phyloP scores from a whole-genome alignment of 2,888 invertebrate species.

The Synanthedon vespiformis region DNA sequence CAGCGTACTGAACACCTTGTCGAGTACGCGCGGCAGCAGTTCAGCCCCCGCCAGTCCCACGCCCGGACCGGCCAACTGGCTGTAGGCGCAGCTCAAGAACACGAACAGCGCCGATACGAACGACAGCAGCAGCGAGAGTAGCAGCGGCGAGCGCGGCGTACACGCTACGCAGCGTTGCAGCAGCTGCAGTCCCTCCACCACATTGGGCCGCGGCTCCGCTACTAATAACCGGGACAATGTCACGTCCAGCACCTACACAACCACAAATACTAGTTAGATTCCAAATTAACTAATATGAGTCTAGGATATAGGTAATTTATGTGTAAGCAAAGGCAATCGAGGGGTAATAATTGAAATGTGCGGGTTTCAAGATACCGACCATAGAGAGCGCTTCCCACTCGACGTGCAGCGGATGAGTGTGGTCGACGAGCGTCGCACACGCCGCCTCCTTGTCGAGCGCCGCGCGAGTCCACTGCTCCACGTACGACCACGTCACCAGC shows the following conservation, averaged over 20 bases:
- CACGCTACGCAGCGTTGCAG: constrained; percentile 83
- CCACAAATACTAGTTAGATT: not conserved
- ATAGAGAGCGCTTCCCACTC: constrained; percentile 87
- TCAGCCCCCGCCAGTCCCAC: constrained; percentile 54
- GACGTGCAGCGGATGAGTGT: constrained; percentile 76
- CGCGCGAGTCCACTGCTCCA: constrained; percentile 84
- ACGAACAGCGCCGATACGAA: constrained; percentile 93
- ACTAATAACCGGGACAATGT: constrained; percentile 83
- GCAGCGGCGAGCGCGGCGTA: constrained; percentile 82
- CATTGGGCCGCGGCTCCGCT: constrained; percentile 78
- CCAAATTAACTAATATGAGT: no score
- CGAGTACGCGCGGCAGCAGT: constrained; percentile 81
- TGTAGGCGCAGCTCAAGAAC: constrained; percentile 89
- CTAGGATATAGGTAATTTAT: no score
- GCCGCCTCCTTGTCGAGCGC: constrained; percentile 77
- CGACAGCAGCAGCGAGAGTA: constrained; percentile 87
- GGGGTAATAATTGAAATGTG: no score
- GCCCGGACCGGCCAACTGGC: constrained; percentile 74
- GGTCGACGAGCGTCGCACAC: constrained; percentile 44
- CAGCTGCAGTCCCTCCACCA: constrained; percentile 80
- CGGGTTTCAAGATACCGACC: constrained; percentile 18
- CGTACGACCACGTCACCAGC: constrained; percentile 83
- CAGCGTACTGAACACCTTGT: constrained; percentile 89
- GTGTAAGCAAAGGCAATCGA: no score
- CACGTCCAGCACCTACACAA: constrained; percentile 77